A percentile compares a stretch with the other conserved stretches of the same genome.
These are phyloP conservation scores for Aptenodytes forsteri DNA, from an alignment of 2,113 vertebrate species.

Conservation along the genomic window DNA sequence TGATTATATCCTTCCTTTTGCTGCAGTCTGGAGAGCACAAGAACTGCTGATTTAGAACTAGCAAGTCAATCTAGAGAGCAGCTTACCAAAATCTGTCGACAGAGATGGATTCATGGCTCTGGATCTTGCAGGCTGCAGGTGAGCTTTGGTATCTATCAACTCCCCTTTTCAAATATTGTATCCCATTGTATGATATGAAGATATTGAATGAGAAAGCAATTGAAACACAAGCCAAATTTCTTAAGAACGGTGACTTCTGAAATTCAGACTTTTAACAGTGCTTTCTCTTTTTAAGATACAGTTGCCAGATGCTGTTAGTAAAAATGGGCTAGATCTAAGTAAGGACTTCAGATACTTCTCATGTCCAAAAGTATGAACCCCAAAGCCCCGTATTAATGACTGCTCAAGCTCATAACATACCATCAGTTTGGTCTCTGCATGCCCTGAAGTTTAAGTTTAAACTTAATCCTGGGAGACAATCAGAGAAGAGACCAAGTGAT, in stretches of 20 bases:
- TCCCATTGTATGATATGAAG: background rate
- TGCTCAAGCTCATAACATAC: background rate
- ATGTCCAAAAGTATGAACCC: background rate
- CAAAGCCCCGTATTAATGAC: background rate
- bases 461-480: background rate
- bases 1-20: background rate
- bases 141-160: background rate
- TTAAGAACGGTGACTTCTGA: background rate
- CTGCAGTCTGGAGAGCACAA: background rate
- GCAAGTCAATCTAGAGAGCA: background rate
- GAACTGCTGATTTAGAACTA: background rate
- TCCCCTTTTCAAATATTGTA: background rate
- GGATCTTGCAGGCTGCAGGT: conserved; percentile 48
- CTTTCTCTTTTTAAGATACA: background rate
- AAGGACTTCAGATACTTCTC: conserved; percentile 44
- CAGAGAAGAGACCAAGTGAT: background rate
- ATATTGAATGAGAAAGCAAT: background rate
- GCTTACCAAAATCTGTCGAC: background rate
- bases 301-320: background rate
- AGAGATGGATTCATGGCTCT: background rate
- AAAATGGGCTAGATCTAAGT: conserved; percentile 43
- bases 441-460: background rate
- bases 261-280: background rate
- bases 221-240: background rate
- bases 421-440: background rate